Conservation (phyloP, 2,888 invertebrate genomes). For the Diogma glabrata region DNA sequence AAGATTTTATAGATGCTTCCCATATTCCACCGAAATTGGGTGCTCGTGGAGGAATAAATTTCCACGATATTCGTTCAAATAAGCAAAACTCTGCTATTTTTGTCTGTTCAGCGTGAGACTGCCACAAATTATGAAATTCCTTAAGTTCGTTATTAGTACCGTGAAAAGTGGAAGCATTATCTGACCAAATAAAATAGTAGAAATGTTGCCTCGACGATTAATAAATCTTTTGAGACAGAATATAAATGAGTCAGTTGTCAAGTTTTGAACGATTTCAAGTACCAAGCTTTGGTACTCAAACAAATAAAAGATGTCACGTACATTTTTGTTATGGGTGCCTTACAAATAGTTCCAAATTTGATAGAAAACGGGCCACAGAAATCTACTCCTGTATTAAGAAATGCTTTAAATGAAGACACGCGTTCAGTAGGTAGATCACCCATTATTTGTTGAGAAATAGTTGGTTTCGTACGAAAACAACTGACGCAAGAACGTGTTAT, state of each 20-base stretch:
- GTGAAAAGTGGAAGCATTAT: no score
- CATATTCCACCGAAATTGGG: neutral
- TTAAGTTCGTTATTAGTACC: no score
- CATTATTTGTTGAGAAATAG: neutral
- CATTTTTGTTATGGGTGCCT: no score
- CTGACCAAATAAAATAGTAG: neutral
- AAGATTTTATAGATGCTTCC: neutral
- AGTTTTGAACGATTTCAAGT: neutral
- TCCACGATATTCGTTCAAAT: neutral
- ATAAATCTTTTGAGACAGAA: no score
- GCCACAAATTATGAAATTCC: no score
- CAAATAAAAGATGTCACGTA: neutral
- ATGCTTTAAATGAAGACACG: neutral
- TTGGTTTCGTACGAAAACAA: neutral
- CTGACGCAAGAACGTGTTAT: neutral
- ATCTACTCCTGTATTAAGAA: slow-evolving; percentile 1
- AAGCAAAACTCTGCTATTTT: neutral
- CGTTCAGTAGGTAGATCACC: neutral
- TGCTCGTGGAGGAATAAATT: neutral
- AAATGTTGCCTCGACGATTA: no score
- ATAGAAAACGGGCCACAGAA: no score
- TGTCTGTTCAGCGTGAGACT: neutral
- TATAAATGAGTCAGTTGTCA: neutral
- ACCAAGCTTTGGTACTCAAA: no score
- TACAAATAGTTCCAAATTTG: no score